Base-by-base conservation (phyloP, 2,888 invertebrate species). In the Itoplectis maculator region DNA sequence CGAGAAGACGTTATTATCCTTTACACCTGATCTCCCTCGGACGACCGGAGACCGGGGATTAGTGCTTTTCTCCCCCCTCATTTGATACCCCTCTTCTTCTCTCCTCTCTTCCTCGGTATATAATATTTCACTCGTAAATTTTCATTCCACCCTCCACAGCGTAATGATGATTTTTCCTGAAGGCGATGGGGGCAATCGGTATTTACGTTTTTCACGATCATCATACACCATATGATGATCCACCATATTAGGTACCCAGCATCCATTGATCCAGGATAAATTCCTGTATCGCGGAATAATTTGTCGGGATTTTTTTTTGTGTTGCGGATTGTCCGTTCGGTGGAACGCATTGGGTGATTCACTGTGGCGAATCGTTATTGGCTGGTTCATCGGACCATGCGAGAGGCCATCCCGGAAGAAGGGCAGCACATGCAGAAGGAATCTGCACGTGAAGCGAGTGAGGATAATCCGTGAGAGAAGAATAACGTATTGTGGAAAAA, bases 1-100 rank as follows among this genome's bases (percentile, higher is more conserved):
- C 81, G 88, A 88, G 89, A 86, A 87, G 86, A 90, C 88, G 89
- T 89, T 89, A 89, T 91, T 91, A 90, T 89, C 73, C 73, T 76
- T 78, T 73, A 77, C 78, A 88, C 86, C 86, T 86, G 87, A 83
- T 82, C 87, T 87, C 88, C 83, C 86, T 45, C 15, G 6, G 45
- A 35, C 20, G 3, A 13, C 29, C 20, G 35, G 7, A 61, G 18
- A 59, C 6, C 8, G 8, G 8, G 59, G 29, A 59, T 18, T 42
- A 59, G 29, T 37, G 18, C 35, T 29, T 45, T 56, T 42, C n/a
- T 29, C 45, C 29, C 29, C 5, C 29, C 29, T 5, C 29, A 23
- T 61, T 61, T 20, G n/a, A 61, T 35, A 2, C 42, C n/a, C 5
- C 15, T 29, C 4, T 72, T 61, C 13, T 23, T 23, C n/a, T 29